Conservation (phyloP, 2,113 vertebrate genomes). For the Ahaetulla prasina region DNA sequence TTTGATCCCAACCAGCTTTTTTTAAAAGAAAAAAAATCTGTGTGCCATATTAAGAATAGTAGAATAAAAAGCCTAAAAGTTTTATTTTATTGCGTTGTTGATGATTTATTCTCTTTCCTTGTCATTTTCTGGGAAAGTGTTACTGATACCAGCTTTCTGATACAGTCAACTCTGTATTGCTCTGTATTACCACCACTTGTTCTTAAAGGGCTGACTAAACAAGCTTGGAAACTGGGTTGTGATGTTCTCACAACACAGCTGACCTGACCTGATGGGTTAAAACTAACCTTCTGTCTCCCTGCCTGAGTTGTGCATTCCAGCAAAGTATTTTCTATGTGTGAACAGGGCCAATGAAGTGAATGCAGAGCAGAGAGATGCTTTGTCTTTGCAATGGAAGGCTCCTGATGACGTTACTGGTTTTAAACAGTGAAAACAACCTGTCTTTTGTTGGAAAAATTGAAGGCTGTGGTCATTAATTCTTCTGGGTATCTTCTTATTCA, state of each 20-base stretch:
- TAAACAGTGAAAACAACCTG: neutral
- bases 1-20: neutral
- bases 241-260: neutral
- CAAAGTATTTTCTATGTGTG: neutral
- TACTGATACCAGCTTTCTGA: neutral
- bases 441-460: neutral
- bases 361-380: neutral
- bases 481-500: neutral
- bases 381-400: neutral
- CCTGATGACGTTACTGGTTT: neutral
- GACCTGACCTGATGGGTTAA: neutral
- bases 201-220: neutral
- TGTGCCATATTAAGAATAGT: neutral
- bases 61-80: neutral
- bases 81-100: neutral
- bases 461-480: neutral
- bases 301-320: neutral
- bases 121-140: neutral
- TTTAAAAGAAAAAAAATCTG: neutral
- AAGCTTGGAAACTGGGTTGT: neutral
- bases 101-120: neutral
- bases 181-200: neutral
- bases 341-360: neutral
- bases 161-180: neutral
- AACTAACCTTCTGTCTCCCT: neutral